These are phyloP conservation scores for Diaphora mendica DNA, from an alignment of 2,888 invertebrate genomes.

Conservation along the genomic window DNA sequence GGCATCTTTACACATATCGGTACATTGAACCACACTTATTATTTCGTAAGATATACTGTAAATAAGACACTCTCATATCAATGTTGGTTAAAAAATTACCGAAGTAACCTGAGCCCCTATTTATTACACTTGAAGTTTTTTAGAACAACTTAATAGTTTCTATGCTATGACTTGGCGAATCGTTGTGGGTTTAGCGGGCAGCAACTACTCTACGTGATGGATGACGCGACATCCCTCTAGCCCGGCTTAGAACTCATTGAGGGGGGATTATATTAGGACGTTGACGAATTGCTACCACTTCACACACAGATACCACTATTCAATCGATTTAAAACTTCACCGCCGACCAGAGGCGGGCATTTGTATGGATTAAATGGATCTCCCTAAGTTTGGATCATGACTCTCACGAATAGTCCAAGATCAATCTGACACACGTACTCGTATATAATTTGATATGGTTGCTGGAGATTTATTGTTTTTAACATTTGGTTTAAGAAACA, in stretches of 20 bases:
- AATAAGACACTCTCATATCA: too few relatives aligned
- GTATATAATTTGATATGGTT: background rate
- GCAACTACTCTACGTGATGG: slow-evolving; percentile 71
- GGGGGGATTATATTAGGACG: slow-evolving; percentile 82
- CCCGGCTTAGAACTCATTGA: slow-evolving; percentile 81
- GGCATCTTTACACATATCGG: background rate
- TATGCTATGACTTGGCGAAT: slow-evolving; percentile 66
- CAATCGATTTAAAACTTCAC: slow-evolving; percentile 80
- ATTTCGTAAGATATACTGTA: background rate
- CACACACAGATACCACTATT: slow-evolving; percentile 77
- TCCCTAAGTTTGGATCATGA: slow-evolving; percentile 25
- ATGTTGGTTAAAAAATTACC: background rate
- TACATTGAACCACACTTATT: background rate
- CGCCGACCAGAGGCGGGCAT: slow-evolving; percentile 57
- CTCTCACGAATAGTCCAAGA: background rate
- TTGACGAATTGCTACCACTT: slow-evolving; percentile 81
- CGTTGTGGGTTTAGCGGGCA: slow-evolving; percentile 52
- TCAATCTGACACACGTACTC: background rate
- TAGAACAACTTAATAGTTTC: slow-evolving; percentile 60
- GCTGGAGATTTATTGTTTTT: background rate
- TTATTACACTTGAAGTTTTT: slow-evolving; percentile 50
- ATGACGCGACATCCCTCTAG: slow-evolving; percentile 77
- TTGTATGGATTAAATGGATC: slow-evolving; percentile 59
- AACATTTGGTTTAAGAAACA: background rate
- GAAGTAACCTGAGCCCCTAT: slow-evolving; percentile 27